These are phyloP conservation scores for Ornithorhynchus anatinus DNA, from an alignment of 2,113 vertebrate species.

Conservation along the genomic window DNA sequence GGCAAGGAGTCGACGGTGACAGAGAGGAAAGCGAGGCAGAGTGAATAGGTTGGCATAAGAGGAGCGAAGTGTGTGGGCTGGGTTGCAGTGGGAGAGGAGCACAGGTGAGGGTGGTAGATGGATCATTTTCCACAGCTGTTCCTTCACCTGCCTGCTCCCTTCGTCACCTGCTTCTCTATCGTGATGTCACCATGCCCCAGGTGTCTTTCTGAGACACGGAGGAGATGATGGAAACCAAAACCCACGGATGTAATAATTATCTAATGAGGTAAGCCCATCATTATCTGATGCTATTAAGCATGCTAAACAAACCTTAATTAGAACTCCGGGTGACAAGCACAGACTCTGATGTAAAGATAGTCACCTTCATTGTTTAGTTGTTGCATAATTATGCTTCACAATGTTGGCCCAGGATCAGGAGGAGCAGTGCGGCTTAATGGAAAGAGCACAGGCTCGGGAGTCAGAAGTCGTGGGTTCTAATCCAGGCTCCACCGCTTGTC, in stretches of 20 bases:
- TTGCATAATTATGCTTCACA: neutral
- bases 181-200: neutral
- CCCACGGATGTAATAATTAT: slow-evolving; percentile 61
- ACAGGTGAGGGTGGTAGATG: neutral
- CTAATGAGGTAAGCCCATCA: slow-evolving; percentile 64
- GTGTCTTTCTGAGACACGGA: slow-evolving; percentile 49
- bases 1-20: too few species aligned
- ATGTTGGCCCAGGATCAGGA: neutral
- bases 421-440: too few species aligned
- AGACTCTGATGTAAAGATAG: slow-evolving; percentile 7
- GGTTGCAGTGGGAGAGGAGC: too few species aligned
- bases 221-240: slow-evolving; percentile 66
- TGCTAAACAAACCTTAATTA: slow-evolving; percentile 65
- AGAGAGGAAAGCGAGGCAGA: too few species aligned
- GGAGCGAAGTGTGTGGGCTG: too few species aligned
- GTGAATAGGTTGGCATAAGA: too few species aligned
- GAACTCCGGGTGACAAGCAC: slow-evolving; percentile 60
- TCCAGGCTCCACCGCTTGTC: too few species aligned
- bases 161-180: too few species aligned
- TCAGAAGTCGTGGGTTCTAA: too few species aligned
- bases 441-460: too few species aligned
- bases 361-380: neutral
- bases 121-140: neutral
- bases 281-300: slow-evolving; percentile 63
- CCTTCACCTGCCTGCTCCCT: too few species aligned